phyloP scores from a whole-genome alignment of 2,113 vertebrate species.

The Pontoporia blainvillei region DNA sequence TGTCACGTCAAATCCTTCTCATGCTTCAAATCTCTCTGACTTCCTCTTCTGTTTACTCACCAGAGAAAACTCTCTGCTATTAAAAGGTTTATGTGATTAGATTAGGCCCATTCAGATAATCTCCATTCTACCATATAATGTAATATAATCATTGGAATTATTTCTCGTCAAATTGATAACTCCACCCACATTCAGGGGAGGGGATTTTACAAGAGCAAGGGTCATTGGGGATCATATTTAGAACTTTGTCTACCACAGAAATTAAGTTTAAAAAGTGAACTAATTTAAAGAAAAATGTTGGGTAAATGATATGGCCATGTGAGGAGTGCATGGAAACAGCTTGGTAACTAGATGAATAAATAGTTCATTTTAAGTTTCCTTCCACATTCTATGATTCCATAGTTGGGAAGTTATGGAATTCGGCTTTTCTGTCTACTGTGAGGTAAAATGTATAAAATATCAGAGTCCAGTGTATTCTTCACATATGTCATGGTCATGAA shows the following conservation, averaged over 20 bases:
- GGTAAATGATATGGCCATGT: not conserved
- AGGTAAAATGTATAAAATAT: not conserved
- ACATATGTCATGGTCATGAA: not conserved
- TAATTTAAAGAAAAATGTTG: conserved; percentile 15
- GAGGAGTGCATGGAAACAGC: not conserved
- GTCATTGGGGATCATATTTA: not conserved
- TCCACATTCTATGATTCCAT: conserved; percentile 6
- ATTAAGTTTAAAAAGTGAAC: not conserved
- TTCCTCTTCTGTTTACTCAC: not conserved
- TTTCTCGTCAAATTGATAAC: not conserved
- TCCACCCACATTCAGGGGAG: not conserved
- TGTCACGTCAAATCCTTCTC: not conserved
- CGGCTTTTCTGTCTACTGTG: not conserved
- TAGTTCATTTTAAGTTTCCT: not conserved
- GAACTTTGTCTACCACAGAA: not conserved
- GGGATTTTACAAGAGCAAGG: not conserved
- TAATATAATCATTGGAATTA: not conserved
- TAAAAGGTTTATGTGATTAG: not conserved
- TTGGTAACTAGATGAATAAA: not conserved
- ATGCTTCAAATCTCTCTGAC: not conserved
- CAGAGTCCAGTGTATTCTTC: not conserved
- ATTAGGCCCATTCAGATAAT: not conserved
- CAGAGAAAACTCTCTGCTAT: not conserved
- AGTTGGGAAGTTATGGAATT: not conserved
- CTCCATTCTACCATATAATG: not conserved